These are phyloP conservation scores for Calypte anna DNA, from an alignment of 2,113 vertebrate genomes.

Conservation along the genomic window DNA sequence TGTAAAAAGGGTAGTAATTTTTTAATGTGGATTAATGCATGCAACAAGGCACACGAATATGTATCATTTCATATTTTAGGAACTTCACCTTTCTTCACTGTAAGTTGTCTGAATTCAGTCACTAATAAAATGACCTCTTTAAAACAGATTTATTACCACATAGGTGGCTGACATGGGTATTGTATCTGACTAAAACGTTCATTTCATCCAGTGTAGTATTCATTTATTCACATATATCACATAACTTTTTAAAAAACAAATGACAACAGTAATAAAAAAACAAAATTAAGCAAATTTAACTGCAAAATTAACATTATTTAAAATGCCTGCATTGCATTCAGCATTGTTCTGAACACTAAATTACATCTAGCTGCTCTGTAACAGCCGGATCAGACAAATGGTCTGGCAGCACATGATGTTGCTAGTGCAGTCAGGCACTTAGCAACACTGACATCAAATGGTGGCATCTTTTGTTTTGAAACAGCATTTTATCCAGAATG, in stretches of 20 bases:
- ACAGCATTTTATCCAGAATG: conserved; percentile 33
- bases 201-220: not conserved
- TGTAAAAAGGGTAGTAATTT: accelerated
- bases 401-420: conserved; percentile 22
- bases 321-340: not conserved
- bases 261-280: too few relatives aligned
- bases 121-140: not conserved
- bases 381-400: not conserved
- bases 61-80: not conserved
- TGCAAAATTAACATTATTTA: conserved; percentile 8
- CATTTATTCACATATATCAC: not conserved
- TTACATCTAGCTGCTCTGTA: not conserved
- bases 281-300: not conserved
- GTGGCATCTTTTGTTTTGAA: conserved; percentile 64
- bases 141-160: not conserved
- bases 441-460: conserved; percentile 41
- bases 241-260: not conserved
- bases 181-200: not conserved
- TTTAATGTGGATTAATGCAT: not conserved
- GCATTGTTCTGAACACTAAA: conserved; percentile 47
- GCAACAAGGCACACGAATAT: not conserved
- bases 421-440: conserved; percentile 56
- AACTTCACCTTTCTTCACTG: not conserved
- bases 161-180: not conserved
- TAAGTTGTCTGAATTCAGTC: not conserved